These are phyloP conservation scores for Vespertilio murinus DNA, from an alignment of 2,797 vertebrate genomes.

Conservation along the genomic window DNA sequence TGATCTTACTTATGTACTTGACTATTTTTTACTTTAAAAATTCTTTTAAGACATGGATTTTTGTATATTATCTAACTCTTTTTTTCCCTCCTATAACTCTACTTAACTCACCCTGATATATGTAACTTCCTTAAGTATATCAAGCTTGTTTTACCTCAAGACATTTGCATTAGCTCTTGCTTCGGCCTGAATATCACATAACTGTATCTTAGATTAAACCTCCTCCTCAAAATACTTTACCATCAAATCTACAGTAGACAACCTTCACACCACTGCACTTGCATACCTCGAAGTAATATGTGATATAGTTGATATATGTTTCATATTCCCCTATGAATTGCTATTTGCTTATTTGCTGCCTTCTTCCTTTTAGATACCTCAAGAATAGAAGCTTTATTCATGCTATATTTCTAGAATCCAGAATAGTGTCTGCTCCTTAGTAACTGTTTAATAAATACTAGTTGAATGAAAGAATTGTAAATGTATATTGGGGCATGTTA, in stretches of 20 bases:
- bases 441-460: not conserved
- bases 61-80: not conserved
- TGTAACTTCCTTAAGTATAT: not conserved
- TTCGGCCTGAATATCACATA: not conserved
- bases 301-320: not conserved
- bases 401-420: not conserved
- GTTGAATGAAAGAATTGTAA: not conserved
- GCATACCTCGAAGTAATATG: not conserved
- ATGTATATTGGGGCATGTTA: not conserved
- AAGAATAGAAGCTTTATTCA: not conserved
- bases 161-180: not conserved
- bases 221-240: slow-evolving; percentile 77
- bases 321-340: not conserved
- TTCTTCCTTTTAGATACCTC: not conserved
- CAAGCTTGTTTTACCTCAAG: not conserved
- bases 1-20: not conserved
- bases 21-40: not conserved
- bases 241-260: not conserved
- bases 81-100: not conserved
- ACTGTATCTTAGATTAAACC: not conserved
- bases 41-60: not conserved
- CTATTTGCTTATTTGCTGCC: not conserved
- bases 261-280: not conserved
- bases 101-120: not conserved
- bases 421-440: not conserved